Base-by-base conservation (phyloP, 2,888 invertebrate genomes). In the Meta bourneti region DNA sequence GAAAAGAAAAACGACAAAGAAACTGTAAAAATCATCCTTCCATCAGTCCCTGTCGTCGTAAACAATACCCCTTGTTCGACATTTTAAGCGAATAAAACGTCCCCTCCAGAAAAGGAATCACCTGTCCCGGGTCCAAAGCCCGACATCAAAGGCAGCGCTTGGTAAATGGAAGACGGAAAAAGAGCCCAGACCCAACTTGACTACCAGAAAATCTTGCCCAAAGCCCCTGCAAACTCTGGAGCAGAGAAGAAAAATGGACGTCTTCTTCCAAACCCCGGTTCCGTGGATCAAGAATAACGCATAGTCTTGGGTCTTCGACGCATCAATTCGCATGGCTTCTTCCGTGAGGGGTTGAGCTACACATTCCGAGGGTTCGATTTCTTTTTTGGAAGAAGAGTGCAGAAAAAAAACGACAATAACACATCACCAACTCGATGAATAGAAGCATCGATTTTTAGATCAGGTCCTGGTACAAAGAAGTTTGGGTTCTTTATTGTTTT, bases 271-370 rank as follows among this genome's bases (percentile, higher is more conserved):
- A 34, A 20, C 70, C 19, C 19, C 71, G 51, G 52, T 52, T 48
- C 71, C 49, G 51, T 72, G 82, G 82, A 82, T 82, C 82, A 82
- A 7, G 82, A 72, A 82, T 82, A 72, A 11, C 7, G 52, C 82
- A 52, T 82, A 51, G 71, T 72, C 71, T 49, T 70, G 69, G 51
- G n/a, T 51, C 34, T 82, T 72, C 52, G 52, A 20, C 69, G 85
- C 61, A 85, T 85, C 85, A 34, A 85, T 72, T 87, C 79, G 87
- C 87, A 71, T 87, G 87, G 87, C 52, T 87, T 54, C 71, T n/a
- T 48, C 61, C 52, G 52, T 79, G 87, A 87, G 87, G 71, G 70
- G 87, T 87, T 87, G 87, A 87, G 87, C 87, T 69, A 34, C n/a
- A 13, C 52, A 74, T 54, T 74, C 72, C 48, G 51, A 19, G 19